Base-by-base conservation (phyloP, 2,113 vertebrate genomes). In the Albula goreensis region DNA sequence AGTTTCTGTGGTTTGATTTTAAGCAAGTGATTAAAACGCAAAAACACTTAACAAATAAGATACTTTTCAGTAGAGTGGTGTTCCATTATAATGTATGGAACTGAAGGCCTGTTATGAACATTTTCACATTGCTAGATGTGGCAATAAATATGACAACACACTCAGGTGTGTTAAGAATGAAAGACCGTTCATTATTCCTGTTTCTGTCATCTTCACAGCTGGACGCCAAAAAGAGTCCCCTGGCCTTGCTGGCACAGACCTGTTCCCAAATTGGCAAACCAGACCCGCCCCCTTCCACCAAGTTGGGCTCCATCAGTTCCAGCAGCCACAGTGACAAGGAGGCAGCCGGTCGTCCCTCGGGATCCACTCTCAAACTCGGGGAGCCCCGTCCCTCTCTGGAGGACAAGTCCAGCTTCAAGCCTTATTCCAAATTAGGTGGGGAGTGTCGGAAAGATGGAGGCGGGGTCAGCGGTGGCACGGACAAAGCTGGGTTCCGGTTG, bases 221-320 rank as follows among this genome's bases (percentile, higher is more conserved):
- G 96, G 98, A 99, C 92, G 98, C 97, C 90, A 98, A 99, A 95
- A 98, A 99, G 93, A 99, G 97, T 89, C 98, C 98, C 0, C 87
- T 99, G 93, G 98, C 98, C 83, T 94, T 99, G 87, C 92, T 99
- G 92, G 98, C 98, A 74, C 97, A 99, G 93, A 98, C 98, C 86
- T 99, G 98, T 92, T 99, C 98, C 15, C 98, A 99, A 95, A 99
- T 99, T 78, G 98, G 98, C 82, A 99, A 99, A 86, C 96, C 97
- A 0, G 97, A 98, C 92, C 96, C 97, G 52, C 97, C 97, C n/a
- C 96, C 97, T 25, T 96, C 97, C 49, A 97, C 97, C 91, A 99
- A 98, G 91, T 95, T 97, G 80, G 93, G 95, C 92, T 93, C 95
- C 0, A 94, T 95, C 85, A 93, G 96, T 52, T 92, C 96, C 53